A percentile compares a stretch with the other conserved stretches of the same genome.
These are phyloP conservation scores for Xenopus tropicalis DNA, from an alignment of 2,113 vertebrate species.

Conservation along the genomic window DNA sequence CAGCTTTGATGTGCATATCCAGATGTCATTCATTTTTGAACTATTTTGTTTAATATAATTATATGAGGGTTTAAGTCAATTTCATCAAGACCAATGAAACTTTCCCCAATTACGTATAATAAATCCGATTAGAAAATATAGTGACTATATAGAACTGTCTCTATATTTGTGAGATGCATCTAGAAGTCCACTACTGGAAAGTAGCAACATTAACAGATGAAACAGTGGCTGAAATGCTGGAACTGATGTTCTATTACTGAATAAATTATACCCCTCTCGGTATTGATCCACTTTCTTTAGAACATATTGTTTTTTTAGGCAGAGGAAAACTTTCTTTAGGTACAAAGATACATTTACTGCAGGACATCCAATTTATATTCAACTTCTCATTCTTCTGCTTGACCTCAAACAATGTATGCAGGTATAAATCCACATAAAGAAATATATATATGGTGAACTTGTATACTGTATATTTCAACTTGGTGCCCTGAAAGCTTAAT, in stretches of 20 bases:
- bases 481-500: background rate
- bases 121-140: too few species aligned
- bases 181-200: too few species aligned
- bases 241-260: constrained; percentile 22
- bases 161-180: too few species aligned
- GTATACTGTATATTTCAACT: background rate
- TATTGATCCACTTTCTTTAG: constrained; percentile 27
- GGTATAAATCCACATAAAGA: background rate
- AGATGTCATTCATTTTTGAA: too few species aligned
- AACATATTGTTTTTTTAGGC: constrained; percentile 6
- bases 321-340: background rate
- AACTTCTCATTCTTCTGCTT: background rate
- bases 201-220: too few species aligned
- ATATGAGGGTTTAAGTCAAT: too few species aligned
- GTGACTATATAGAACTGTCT: too few species aligned
- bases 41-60: too few species aligned
- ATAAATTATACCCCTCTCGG: constrained; percentile 5
- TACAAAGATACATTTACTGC: background rate
- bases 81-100: too few species aligned
- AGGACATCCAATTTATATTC: constrained; percentile 8
- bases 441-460: background rate
- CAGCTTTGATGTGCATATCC: too few species aligned
- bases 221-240: constrained; percentile 8
- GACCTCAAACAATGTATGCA: background rate
- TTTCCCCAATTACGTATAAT: too few species aligned